phyloP scores from a whole-genome alignment of 2,797 vertebrate species.

The Pantherophis vulpinus region DNA sequence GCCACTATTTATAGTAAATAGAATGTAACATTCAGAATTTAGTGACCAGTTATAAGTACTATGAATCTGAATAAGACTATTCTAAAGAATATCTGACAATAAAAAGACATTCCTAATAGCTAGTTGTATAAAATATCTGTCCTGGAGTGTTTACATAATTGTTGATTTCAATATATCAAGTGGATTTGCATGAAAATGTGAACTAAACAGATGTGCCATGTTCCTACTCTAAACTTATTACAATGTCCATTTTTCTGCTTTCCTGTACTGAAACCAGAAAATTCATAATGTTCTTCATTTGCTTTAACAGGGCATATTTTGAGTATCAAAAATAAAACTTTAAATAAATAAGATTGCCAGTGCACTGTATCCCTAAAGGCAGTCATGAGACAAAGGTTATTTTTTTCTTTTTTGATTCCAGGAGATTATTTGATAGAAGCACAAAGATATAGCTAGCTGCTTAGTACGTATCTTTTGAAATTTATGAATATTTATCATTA shows the following conservation, averaged over 20 bases:
- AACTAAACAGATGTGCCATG: neutral
- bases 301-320: neutral
- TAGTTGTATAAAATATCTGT: neutral
- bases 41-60: neutral
- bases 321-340: neutral
- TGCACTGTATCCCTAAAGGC: neutral
- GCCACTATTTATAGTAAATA: neutral
- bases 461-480: neutral
- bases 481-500: constrained; percentile 14
- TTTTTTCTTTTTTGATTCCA: neutral
- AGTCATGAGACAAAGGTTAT: neutral
- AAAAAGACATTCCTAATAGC: neutral
- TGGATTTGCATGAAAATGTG: neutral
- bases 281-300: neutral
- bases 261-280: neutral
- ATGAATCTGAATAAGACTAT: neutral
- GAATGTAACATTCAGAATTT: neutral
- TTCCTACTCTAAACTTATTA: neutral
- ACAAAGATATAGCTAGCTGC: neutral
- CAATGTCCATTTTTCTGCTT: neutral
- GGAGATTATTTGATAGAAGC: neutral
- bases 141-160: neutral
- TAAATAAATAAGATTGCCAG: neutral
- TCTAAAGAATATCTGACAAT: neutral
- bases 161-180: neutral